A percentile compares a stretch with the other conserved stretches of the same genome.
These are phyloP conservation scores for Drosophila maculinotata DNA, from an alignment of 2,888 invertebrate genomes.

Conservation along the genomic window DNA sequence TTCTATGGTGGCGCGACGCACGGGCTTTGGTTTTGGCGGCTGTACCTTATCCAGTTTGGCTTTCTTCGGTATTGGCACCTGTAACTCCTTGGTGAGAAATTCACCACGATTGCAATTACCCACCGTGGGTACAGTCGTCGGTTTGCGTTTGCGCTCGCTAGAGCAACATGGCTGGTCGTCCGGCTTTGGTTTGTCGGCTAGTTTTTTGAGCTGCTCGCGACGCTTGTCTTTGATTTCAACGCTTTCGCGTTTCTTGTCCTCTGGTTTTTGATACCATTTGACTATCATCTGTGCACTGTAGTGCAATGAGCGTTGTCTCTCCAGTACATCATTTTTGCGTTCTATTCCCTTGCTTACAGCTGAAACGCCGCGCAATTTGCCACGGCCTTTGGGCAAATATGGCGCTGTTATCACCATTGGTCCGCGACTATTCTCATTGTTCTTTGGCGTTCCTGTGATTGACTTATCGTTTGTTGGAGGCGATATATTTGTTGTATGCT, in stretches of 20 bases:
- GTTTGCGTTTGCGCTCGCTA: conserved; percentile 26
- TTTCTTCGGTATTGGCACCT: conserved; percentile 34
- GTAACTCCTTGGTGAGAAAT: conserved; percentile 85
- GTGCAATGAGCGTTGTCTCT: conserved; percentile 33
- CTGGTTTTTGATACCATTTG: conserved; percentile 81
- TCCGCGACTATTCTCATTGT: conserved; percentile 12
- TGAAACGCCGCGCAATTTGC: conserved; percentile 76
- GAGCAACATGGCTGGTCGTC: background rate
- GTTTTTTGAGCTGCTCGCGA: conserved; percentile 75
- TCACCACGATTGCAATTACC: conserved; percentile 87
- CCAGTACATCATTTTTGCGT: conserved; percentile 26
- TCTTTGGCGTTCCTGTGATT: background rate
- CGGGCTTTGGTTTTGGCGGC: conserved; percentile 2
- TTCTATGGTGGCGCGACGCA: conserved; percentile 42
- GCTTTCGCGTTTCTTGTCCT: conserved; percentile 50
- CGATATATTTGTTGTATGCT: background rate
- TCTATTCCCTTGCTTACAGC: conserved; percentile 26
- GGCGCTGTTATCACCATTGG: conserved; percentile 79
- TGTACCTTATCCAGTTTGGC: conserved; percentile 27
- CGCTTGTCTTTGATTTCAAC: conserved; percentile 68
- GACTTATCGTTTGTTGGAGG: background rate
- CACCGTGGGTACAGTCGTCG: conserved; percentile 74
- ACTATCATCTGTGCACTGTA: conserved; percentile 55
- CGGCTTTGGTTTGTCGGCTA: conserved; percentile 61
- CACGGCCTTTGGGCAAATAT: conserved; percentile 71